Conservation (phyloP, 2,797 vertebrate genomes). For the Pseudocheirus occidentalis region DNA sequence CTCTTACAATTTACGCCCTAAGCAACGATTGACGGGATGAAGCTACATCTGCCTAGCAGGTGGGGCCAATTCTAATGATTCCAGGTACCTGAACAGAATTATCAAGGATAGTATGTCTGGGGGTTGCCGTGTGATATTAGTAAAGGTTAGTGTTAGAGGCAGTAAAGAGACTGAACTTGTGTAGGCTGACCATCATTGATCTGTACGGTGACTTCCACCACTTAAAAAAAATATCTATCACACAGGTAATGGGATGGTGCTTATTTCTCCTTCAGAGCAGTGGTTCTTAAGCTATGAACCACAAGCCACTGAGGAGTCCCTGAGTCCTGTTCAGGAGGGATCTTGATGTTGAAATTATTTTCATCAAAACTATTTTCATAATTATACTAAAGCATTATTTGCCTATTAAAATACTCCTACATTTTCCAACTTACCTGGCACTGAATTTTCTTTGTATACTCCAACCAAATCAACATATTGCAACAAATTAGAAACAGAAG, state of each 20-base stretch:
- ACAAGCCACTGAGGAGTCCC: not conserved
- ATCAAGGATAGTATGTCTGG: not conserved
- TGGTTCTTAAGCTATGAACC: not conserved
- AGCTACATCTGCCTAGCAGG: not conserved
- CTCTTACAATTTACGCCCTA: not conserved
- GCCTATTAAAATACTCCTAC: not conserved
- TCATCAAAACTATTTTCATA: not conserved
- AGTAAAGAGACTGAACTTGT: too few relatives aligned
- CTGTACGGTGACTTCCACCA: not conserved
- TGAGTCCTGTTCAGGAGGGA: not conserved
- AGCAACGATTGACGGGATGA: accelerated
- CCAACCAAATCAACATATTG: not conserved
- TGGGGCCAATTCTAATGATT: not conserved
- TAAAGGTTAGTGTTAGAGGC: not conserved
- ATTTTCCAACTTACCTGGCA: not conserved
- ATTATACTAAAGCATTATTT: not conserved
- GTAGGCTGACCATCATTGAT: not conserved
- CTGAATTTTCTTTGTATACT: not conserved
- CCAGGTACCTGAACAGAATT: not conserved
- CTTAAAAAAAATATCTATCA: not conserved
- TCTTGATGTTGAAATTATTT: not conserved
- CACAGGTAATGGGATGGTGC: not conserved
- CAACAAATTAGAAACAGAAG: not conserved
- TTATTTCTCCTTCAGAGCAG: not conserved
- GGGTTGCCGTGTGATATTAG: not conserved